A percentile compares a stretch with the other conserved stretches of the same genome.
These are phyloP conservation scores for Alentia gelatinosa DNA, from an alignment of 2,888 invertebrate genomes.

Conservation along the genomic window DNA sequence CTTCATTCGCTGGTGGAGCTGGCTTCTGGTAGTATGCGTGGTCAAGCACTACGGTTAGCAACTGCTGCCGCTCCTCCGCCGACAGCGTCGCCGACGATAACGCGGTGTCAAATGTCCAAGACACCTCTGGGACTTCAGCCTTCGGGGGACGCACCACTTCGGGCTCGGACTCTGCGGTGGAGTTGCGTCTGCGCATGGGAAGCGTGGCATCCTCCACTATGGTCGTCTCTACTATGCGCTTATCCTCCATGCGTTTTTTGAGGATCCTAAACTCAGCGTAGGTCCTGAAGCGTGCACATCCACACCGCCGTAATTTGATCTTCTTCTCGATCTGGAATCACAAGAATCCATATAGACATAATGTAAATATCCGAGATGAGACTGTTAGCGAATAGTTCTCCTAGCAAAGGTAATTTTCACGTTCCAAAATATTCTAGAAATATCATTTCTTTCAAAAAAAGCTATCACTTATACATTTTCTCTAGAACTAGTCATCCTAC, in stretches of 20 bases:
- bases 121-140: not conserved
- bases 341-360: no score
- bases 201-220: conserved; percentile 29
- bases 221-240: not conserved
- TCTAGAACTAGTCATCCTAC: no score
- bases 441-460: no score
- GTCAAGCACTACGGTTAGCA: not conserved
- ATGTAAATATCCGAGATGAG: no score
- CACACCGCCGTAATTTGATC: conserved; percentile 23
- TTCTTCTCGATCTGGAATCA: conserved; percentile 24
- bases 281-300: conserved; percentile 32
- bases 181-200: conserved; percentile 13
- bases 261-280: conserved; percentile 23
- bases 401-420: no score
- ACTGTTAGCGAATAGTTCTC: no score
- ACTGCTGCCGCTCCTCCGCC: not conserved
- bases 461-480: no score
- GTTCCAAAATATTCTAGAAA: no score
- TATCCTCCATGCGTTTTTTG: not conserved
- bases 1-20: not conserved
- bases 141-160: not conserved
- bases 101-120: not conserved
- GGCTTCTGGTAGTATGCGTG: conserved; percentile 30
- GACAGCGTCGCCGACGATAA: not conserved
- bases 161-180: not conserved